Evolutionary conservation across 2,888 invertebrate genomes (phyloP).

Genomic region (Pherbina coryleti): DNA sequence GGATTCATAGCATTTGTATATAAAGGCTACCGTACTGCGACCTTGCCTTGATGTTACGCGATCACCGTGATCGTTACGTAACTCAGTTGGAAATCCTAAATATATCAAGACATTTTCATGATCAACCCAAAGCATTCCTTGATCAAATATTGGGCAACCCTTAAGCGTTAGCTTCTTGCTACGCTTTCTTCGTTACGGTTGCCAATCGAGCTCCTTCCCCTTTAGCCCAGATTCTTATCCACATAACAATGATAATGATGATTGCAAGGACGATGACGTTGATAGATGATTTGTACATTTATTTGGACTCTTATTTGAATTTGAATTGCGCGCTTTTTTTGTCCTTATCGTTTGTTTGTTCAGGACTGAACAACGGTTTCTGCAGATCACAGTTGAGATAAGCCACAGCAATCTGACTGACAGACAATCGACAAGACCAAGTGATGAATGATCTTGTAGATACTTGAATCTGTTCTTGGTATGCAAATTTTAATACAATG

Average conservation of each 20-base stretch:
- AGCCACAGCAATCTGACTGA: constrained; percentile 49
- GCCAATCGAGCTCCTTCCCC: constrained; percentile 49
- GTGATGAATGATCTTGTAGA: constrained; percentile 45
- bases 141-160: constrained; percentile 18
- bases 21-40: background rate
- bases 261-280: constrained; percentile 45
- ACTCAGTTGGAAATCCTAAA: background rate
- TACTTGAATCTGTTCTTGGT: constrained; percentile 48
- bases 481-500: constrained; percentile 57
- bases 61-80: background rate
- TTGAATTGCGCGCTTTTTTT: constrained; percentile 45
- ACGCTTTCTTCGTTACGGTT: constrained; percentile 21
- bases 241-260: constrained; percentile 29
- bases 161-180: constrained; percentile 1
- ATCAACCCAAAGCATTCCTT: background rate
- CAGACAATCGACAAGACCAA: constrained; percentile 40
- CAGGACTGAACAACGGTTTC: constrained; percentile 52
- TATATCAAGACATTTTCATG: too few species aligned
- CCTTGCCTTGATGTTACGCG: background rate
- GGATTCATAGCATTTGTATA: background rate
- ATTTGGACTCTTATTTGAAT: constrained; percentile 60
- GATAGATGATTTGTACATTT: constrained; percentile 59
- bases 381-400: constrained; percentile 59
- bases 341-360: constrained; percentile 53
- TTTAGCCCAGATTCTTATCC: constrained; percentile 48